phyloP scores from a whole-genome alignment of 2,797 vertebrate species.

The Catostomus latipinnis region DNA sequence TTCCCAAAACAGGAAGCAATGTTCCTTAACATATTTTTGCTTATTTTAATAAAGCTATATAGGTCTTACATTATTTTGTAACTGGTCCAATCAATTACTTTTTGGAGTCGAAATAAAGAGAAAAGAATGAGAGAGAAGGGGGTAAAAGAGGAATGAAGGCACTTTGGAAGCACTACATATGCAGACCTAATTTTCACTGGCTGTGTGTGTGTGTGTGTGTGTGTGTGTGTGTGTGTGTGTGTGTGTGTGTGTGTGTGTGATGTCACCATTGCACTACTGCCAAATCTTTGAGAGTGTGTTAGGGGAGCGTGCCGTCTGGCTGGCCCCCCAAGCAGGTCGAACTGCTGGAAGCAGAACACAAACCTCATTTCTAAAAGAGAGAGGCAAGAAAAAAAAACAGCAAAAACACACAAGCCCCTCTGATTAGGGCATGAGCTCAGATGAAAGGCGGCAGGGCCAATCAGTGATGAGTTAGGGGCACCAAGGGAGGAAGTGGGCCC shows the following conservation, averaged over 20 bases:
- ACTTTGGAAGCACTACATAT: slow-evolving; percentile 41
- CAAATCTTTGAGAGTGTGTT: slow-evolving; percentile 57
- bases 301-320: slow-evolving; percentile 56
- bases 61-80: background rate
- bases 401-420: slow-evolving; percentile 57
- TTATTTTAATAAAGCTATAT: too few species aligned
- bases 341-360: slow-evolving; percentile 63
- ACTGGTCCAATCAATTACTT: background rate
- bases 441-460: slow-evolving; percentile 74
- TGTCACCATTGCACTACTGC: slow-evolving; percentile 54
- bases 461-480: slow-evolving; percentile 75
- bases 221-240: slow-evolving; percentile 36
- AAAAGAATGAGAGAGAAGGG: background rate
- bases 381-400: slow-evolving; percentile 34
- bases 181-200: slow-evolving; percentile 48
- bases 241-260: slow-evolving; percentile 53
- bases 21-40: too few species aligned
- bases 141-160: slow-evolving; percentile 33
- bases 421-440: slow-evolving; percentile 70
- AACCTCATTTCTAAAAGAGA: slow-evolving; percentile 62
- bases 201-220: slow-evolving; percentile 21
- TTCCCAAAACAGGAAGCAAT: too few species aligned
- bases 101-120: background rate
- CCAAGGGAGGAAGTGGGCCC: slow-evolving; percentile 74
- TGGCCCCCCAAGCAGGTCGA: slow-evolving; percentile 59